A percentile compares a stretch with the other conserved stretches of the same genome.
These are phyloP conservation scores for Axis porcinus DNA, from an alignment of 2,113 vertebrate species.

Conservation along the genomic window DNA sequence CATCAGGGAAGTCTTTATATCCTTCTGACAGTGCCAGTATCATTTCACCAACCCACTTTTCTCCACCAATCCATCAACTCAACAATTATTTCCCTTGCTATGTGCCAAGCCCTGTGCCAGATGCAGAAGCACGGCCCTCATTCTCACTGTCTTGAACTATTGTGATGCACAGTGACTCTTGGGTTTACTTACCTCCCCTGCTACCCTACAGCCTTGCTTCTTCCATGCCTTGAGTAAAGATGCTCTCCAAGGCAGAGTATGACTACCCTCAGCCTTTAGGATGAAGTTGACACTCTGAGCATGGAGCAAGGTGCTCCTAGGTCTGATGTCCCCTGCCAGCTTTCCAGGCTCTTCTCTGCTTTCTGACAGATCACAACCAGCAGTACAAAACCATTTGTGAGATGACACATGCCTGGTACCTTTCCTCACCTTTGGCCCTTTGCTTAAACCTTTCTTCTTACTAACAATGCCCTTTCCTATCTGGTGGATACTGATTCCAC, in stretches of 20 bases:
- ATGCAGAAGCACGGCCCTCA: accelerated
- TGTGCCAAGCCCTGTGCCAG: neutral
- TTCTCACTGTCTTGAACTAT: neutral
- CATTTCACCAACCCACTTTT: neutral
- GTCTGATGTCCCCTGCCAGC: neutral
- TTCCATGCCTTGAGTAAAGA: neutral
- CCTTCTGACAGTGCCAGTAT: neutral
- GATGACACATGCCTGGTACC: neutral
- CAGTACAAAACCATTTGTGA: neutral
- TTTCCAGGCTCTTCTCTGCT: too few relatives aligned
- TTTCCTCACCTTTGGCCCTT: neutral
- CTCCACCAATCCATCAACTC: neutral
- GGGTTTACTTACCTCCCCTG: neutral
- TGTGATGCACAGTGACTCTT: neutral
- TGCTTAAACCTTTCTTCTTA: neutral
- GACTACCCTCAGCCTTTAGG: neutral
- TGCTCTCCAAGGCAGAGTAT: neutral
- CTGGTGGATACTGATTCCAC: neutral
- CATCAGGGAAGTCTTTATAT: neutral
- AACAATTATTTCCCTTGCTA: neutral
- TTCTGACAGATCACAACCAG: neutral
- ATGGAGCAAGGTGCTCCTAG: neutral
- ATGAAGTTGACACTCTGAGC: neutral
- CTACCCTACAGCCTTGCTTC: neutral
- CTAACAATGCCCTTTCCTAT: neutral